Conservation (phyloP, 1,140 invertebrate genomes). For the Euura lappo region DNA sequence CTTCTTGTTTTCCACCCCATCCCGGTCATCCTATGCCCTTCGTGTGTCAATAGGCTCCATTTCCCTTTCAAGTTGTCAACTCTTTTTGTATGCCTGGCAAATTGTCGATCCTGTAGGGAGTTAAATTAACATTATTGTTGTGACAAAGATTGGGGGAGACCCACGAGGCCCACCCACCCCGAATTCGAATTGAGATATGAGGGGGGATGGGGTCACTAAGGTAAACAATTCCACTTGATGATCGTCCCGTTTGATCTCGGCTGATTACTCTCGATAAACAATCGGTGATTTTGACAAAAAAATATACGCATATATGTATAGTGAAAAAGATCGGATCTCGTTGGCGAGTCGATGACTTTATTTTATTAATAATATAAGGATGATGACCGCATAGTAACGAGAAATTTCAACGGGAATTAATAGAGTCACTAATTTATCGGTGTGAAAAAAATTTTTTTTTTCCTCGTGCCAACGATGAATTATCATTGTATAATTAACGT, state of each 20-base stretch:
- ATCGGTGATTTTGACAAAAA: constrained; percentile 53
- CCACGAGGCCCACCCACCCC: constrained; percentile 31
- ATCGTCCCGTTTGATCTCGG: constrained; percentile 62
- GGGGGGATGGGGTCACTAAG: constrained; percentile 22
- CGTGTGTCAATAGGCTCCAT: constrained; percentile 61
- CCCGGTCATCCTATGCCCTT: constrained; percentile 25
- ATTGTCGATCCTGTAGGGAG: constrained; percentile 48
- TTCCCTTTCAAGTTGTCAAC: constrained; percentile 64
- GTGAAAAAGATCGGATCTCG: neutral
- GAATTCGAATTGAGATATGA: constrained; percentile 9
- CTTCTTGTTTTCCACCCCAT: constrained; percentile 8
- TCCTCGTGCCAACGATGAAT: too few species aligned
- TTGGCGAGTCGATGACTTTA: too few species aligned
- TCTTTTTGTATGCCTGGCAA: constrained; percentile 60
- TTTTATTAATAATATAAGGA: too few species aligned
- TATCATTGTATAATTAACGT: neutral
- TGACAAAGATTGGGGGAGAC: constrained; percentile 49
- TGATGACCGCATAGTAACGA: too few species aligned
- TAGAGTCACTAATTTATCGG: too few species aligned
- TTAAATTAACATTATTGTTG: constrained; percentile 64
- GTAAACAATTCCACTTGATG: constrained; percentile 62
- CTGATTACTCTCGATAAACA: constrained; percentile 61
- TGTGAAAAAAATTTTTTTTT: too few species aligned
- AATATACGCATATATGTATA: constrained; percentile 8
- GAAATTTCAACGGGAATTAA: too few species aligned